Percentiles rank a stretch among this genome's conserved stretches.
Evolutionary conservation across 2,797 vertebrate species (phyloP).

Genomic region (Pitangus sulphuratus): DNA sequence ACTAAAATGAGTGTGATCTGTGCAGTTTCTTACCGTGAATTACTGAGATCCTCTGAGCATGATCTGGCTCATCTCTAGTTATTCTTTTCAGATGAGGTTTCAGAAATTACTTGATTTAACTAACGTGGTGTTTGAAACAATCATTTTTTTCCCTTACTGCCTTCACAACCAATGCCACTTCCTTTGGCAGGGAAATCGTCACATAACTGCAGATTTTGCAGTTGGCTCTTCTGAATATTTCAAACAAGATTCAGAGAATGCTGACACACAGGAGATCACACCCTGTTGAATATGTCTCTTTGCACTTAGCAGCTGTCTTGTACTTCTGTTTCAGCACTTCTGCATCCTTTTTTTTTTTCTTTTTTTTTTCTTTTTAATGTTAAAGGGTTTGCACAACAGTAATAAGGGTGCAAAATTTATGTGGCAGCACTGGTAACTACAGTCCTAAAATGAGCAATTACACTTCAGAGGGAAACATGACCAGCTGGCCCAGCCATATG

Average conservation of each 20-base stretch:
- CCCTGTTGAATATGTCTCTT: background rate
- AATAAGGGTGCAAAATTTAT: background rate
- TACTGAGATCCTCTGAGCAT: background rate
- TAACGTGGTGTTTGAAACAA: background rate
- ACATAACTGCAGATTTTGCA: background rate
- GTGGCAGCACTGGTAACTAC: background rate
- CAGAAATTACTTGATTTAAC: background rate
- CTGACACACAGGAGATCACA: accelerated
- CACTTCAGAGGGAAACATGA: background rate
- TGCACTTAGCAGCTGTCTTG: background rate
- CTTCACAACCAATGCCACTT: background rate
- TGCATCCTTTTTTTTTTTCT: background rate
- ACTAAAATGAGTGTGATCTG: background rate
- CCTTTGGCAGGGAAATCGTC: background rate
- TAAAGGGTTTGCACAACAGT: background rate
- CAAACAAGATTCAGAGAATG: background rate
- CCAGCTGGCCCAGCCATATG: background rate
- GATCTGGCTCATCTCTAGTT: background rate
- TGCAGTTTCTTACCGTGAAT: background rate
- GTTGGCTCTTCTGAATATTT: background rate
- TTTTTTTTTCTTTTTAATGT: background rate
- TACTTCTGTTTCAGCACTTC: background rate
- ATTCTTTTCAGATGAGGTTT: background rate
- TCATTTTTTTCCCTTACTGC: background rate
- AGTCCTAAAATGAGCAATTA: conserved; percentile 3